Evolutionary conservation across 2,797 vertebrate genomes (phyloP), one percentile per base, ranked within the genome.

Genomic region (Oophaga sylvatica): DNA sequence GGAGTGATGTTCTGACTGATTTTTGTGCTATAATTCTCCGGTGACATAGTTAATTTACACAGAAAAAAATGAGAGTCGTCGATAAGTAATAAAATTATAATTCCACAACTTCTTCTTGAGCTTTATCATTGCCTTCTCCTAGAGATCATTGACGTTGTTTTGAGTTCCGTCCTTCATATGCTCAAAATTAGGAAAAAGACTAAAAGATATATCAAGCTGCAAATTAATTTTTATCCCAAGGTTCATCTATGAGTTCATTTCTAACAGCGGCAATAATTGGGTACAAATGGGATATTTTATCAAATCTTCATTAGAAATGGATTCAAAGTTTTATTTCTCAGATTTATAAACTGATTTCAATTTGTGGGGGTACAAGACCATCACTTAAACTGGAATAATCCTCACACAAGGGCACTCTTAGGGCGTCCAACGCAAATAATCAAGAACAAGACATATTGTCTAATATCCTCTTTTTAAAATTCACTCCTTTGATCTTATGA

Each of bases 1-100:
- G 56, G 12, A 73, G 56, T 59, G 31, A 63, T 79, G 84, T 56
- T 60, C 11, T 68, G 84, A 79, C 75, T 57, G 62, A 79, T 85
- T 85, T 85, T 56, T 85, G 41, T 56, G 19, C 59, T 65, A n/a
- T 20, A 78, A 56, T 79, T 26, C 29, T 57, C 19, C 35, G 62
- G 31, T 78, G 7, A 41, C 13, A 22, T 65, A 68, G 20, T 53
- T 60, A 68, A 77, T 68, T 63, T 85, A 53, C 59, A 77, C 35
- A 71, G 45, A 48, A 20, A 29, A 78, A 67, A 29, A 53, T 16
- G 57, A 53, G 65, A 85, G 29, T 17, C n/a, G 26, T 26, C 26
- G 7, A 83, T 62, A 59, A 75, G 20, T 59, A 41, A 59, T 31
- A 60, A 83, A 75, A 73, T 35, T 57, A 20, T 41, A 83, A 60